A percentile compares a stretch with the other conserved stretches of the same genome.
Evolutionary conservation across 2,113 vertebrate genomes (phyloP).

Genomic region (Guaruba guarouba): DNA sequence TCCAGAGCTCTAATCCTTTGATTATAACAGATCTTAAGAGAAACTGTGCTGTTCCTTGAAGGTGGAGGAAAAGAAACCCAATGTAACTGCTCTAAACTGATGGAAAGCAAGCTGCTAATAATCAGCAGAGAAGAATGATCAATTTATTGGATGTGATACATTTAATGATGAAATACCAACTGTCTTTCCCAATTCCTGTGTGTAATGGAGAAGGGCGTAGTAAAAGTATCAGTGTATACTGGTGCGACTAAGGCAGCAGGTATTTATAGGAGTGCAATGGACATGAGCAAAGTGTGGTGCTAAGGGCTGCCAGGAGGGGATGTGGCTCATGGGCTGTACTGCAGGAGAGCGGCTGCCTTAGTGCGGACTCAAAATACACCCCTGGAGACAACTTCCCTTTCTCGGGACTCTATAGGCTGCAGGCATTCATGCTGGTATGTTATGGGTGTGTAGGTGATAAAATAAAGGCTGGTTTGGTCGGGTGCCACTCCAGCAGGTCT

Average conservation of each 20-base stretch:
- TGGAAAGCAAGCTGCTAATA: constrained; percentile 15
- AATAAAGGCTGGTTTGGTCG: background rate
- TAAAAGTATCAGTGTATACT: background rate
- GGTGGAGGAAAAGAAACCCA: background rate
- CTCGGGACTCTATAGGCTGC: background rate
- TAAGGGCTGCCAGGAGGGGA: background rate
- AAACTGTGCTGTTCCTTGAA: constrained; percentile 23
- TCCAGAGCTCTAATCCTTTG: constrained; percentile 44
- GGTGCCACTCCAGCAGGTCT: background rate
- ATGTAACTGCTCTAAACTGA: background rate
- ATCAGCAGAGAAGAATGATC: constrained; percentile 50
- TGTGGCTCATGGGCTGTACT: background rate
- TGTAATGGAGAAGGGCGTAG: background rate
- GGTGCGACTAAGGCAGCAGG: background rate
- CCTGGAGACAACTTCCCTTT: background rate
- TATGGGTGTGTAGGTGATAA: background rate
- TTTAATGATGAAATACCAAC: constrained; percentile 35
- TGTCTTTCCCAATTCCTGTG: constrained; percentile 21
- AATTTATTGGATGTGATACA: constrained; percentile 20
- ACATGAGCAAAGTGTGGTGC: background rate
- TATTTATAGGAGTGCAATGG: background rate
- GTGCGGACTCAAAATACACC: background rate
- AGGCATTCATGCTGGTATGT: accelerated
- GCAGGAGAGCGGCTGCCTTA: background rate
- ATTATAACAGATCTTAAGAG: constrained; percentile 41